Base-by-base conservation (phyloP, 2,113 vertebrate genomes). In the Tachysurus fulvidraco region DNA sequence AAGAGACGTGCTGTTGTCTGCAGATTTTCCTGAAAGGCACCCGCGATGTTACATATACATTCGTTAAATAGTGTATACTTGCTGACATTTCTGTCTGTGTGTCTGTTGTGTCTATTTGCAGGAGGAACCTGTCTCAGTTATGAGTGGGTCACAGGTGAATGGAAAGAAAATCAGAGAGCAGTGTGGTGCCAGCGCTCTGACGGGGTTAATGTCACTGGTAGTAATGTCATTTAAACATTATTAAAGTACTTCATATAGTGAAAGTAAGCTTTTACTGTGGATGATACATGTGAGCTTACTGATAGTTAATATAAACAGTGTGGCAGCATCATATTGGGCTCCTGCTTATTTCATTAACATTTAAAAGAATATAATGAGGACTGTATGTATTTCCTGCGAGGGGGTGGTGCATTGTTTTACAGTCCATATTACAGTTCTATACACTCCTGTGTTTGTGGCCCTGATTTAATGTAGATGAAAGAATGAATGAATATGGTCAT, bases 181-280 rank as follows among this genome's bases (percentile, higher is more conserved):
- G 98, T 99, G 89, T 99, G 98, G 98, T 99, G 98, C 87, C 96
- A 98, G 85, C 97, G 98, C 87, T 99, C 98, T 0, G 98, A 99
- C 59, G 97, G 97, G 2, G 69, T 97, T 84, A 98, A 99, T 19
- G 98, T 99, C 91, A 99, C 98, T 94, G 98, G 98, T 88, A 76
- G 10, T 36, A 30, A 79, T 59, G 54, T 5, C 41, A 79, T 79
- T 36, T 59, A 1, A 3, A 59, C 28, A 79, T 41, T 79, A 59
- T 79, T 79, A 23, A 44, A 23, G 41, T 7, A 50, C 8, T 50
- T 50, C 44, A 46, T 74, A 74, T 44, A 25, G 44, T 25, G 7
- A 14, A 36, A 73, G 4, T 44, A 17, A 1, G 9, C 8, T 50
- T 76, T 52, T 7, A 44, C 44, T 76, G 12, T 50, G 50, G 21